Base-by-base conservation (phyloP, 2,888 invertebrate genomes). In the Oscheius sp. region DNA sequence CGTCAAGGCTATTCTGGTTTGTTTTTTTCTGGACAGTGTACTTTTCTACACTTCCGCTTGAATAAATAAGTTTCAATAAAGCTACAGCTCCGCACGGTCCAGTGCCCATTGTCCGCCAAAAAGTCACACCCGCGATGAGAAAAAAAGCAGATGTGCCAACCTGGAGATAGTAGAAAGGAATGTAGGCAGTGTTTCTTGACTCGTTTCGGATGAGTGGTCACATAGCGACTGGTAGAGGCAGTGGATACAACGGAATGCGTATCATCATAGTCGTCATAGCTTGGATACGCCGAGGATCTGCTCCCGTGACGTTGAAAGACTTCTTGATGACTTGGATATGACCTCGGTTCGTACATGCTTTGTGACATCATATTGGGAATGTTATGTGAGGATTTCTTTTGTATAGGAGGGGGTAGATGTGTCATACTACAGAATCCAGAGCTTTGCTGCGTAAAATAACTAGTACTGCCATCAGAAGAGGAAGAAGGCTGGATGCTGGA, bases 351-450 rank as follows among this genome's bases (percentile, higher is more conserved):
- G 53, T 78, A 80, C 80, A 80, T 80, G 71, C 80, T 80, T 21
- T 77, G 78, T 27, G 80, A 74, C 80, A 80, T 80, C 16, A 52
- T n/a, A 25, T 27, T 29, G 46, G 52, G 27, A 21, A 27, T 2
- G 29, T 66, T 27, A 35, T 35, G 35, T 35, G 35, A 35, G 6
- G 43, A 25, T 27, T 66, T 66, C 53, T 52, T 66, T 16, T 52
- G 66, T 21, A 52, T n/a, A 12, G 72, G 41, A n/a, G 80, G 80
- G 21, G 80, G 80, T 1, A 80, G 68, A 77, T 80, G 78, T 21
- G 72, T 74, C 25, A 80, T 64, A 52, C 77, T 77, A 18, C 77
- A 74, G 56, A 76, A 80, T 16, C 80, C 80, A 21, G 79, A 79
- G 12, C 76, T 76, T n/a, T 75, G 69, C n/a, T 21, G 29, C 13